Conservation (phyloP, 2,113 vertebrate species). For the Eleginops maclovinus region DNA sequence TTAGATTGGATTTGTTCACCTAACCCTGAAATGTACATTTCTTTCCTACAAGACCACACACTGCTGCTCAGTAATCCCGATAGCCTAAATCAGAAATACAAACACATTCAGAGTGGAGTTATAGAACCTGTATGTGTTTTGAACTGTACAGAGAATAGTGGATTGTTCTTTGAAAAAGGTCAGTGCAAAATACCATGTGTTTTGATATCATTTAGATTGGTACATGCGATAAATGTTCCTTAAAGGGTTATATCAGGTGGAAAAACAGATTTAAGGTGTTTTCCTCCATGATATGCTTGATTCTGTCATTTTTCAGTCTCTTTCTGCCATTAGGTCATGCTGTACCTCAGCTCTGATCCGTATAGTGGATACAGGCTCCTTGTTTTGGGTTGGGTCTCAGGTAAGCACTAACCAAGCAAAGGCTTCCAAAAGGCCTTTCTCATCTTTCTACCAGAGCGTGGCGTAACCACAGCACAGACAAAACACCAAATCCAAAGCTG, state of each 20-base stretch:
- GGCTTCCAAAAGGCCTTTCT: constrained; percentile 44
- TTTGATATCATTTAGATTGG: constrained; percentile 41
- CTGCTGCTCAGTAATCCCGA: not conserved
- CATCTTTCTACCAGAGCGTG: constrained; percentile 64
- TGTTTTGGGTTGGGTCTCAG: constrained; percentile 59
- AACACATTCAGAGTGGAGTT: not conserved
- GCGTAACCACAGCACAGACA: constrained; percentile 69
- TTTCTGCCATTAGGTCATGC: constrained; percentile 32
- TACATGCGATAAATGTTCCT: constrained; percentile 33
- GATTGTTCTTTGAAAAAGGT: constrained; percentile 6
- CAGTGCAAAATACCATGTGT: constrained; percentile 23
- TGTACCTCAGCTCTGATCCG: constrained; percentile 39
- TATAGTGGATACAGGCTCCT: constrained; percentile 46
- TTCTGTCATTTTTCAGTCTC: constrained; percentile 41
- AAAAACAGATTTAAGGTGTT: constrained; percentile 50
- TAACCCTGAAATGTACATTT: not conserved
- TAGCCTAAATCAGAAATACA: not conserved
- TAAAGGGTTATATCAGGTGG: constrained; percentile 41
- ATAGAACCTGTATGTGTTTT: not conserved
- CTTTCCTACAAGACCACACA: not conserved
- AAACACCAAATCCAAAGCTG: constrained; percentile 69
- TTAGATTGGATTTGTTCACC: not conserved
- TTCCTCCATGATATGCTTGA: constrained; percentile 39
- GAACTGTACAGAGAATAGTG: not conserved
- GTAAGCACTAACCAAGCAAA: constrained; percentile 21